phyloP scores from a whole-genome alignment of 1,140 invertebrate genomes.

The Drosophila repletoides region DNA sequence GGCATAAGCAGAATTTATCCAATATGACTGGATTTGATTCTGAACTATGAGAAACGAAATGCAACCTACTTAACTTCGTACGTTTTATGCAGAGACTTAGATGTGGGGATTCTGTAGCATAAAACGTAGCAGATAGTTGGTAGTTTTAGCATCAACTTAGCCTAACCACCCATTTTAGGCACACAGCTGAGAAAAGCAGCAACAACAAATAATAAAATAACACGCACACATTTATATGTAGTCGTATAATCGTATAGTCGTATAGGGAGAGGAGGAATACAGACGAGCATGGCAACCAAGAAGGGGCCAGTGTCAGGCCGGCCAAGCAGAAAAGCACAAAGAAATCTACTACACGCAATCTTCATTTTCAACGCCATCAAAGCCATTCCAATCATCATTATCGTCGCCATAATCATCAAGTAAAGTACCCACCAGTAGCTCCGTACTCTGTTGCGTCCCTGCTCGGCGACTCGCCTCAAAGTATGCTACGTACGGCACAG shows the following conservation, averaged over 20 bases:
- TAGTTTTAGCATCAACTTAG: constrained; percentile 69
- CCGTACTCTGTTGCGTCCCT: constrained; percentile 1
- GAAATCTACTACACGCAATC: constrained; percentile 82
- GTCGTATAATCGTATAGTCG: background rate
- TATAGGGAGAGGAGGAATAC: background rate
- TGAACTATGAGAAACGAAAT: no score
- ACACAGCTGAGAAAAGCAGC: constrained; percentile 7
- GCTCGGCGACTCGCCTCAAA: constrained; percentile 18
- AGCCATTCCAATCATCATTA: constrained; percentile 82
- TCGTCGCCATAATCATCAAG: constrained; percentile 82
- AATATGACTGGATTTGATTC: no score
- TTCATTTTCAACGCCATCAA: constrained; percentile 82
- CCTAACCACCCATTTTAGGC: constrained; percentile 1
- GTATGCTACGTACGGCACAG: constrained; percentile 37
- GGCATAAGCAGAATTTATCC: no score
- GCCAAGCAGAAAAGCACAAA: constrained; percentile 37
- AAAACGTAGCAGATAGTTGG: constrained; percentile 69
- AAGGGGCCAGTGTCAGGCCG: constrained; percentile 10
- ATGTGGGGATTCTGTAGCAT: no score
- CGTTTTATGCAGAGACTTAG: no score
- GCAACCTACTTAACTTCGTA: no score
- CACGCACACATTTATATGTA: constrained; percentile 6
- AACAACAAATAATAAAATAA: constrained; percentile 17
- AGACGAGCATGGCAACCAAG: constrained; percentile 1
- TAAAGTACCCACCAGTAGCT: constrained; percentile 81